Conservation (phyloP, 2,797 vertebrate genomes). For the Lepidocolaptes lacrymiger region DNA sequence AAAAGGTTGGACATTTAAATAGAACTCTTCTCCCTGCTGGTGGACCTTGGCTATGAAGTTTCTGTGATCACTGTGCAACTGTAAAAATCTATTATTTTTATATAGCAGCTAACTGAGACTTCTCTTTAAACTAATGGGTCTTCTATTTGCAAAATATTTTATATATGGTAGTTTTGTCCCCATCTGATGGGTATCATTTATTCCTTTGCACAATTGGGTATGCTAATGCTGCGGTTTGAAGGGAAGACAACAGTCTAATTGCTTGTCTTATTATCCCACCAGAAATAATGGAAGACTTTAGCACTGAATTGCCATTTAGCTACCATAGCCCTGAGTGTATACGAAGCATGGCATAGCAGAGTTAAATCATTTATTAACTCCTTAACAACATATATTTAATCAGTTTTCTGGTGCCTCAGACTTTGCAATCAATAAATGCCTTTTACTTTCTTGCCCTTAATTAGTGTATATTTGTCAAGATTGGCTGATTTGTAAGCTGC, state of each 20-base stretch:
- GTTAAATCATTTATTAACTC: conserved; percentile 68
- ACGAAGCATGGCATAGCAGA: not conserved
- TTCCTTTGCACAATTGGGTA: not conserved
- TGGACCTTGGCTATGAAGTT: not conserved
- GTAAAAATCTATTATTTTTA: not conserved
- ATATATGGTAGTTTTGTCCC: not conserved
- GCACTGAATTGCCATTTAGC: conserved; percentile 24
- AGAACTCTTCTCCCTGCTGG: not conserved
- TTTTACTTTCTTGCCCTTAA: conserved; percentile 70
- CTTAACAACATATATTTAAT: conserved; percentile 70
- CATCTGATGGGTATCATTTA: not conserved
- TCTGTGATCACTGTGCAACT: not conserved
- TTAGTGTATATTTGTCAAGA: conserved; percentile 65
- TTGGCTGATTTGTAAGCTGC: not conserved
- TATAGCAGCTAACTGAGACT: not conserved
- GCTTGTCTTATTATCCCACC: conserved; percentile 16
- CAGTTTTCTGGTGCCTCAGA: conserved; percentile 65
- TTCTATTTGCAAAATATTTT: not conserved
- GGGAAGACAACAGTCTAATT: conserved; percentile 1
- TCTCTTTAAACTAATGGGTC: not conserved
- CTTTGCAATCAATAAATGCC: conserved; percentile 64
- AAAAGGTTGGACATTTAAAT: not conserved
- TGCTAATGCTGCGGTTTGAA: not conserved
- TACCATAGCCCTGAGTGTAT: conserved; percentile 20
- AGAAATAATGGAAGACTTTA: conserved; percentile 30